Percentiles rank a stretch among this genome's conserved stretches.
Evolutionary conservation across 2,888 invertebrate genomes (phyloP).

Genomic region (Laothoe populi): DNA sequence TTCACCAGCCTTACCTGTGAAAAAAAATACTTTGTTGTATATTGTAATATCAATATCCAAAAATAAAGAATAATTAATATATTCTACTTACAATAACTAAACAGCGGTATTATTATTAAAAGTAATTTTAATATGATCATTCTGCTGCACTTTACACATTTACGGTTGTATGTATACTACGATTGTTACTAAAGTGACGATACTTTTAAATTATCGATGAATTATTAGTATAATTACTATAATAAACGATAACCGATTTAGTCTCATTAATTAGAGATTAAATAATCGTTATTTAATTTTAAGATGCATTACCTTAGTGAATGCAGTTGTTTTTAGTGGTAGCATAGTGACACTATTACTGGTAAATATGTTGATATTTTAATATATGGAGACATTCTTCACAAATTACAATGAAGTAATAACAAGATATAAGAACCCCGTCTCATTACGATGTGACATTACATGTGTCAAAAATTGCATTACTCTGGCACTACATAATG

Average conservation of each 20-base stretch:
- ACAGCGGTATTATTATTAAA: slow-evolving; percentile 40
- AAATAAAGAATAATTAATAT: slow-evolving; percentile 32
- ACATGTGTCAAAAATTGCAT: no score
- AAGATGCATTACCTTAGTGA: slow-evolving; percentile 3
- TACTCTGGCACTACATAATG: no score
- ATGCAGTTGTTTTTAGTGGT: not conserved
- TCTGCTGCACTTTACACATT: not conserved
- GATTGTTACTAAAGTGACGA: not conserved
- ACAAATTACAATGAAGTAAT: no score
- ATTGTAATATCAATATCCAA: slow-evolving; percentile 11
- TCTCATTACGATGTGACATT: no score
- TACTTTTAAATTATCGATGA: slow-evolving; percentile 29
- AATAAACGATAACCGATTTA: slow-evolving; percentile 6
- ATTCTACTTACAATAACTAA: slow-evolving; percentile 51
- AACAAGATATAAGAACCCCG: no score
- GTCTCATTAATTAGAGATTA: slow-evolving; percentile 28
- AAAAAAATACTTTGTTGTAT: not conserved
- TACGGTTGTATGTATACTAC: slow-evolving; percentile 27
- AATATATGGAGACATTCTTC: not conserved
- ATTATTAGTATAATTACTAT: slow-evolving; percentile 27
- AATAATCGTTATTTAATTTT: slow-evolving; percentile 35
- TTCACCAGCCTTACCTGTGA: slow-evolving; percentile 29
- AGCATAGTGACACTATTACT: not conserved
- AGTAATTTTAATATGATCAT: slow-evolving; percentile 44
- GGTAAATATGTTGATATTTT: not conserved